phyloP scores from a whole-genome alignment of 2,888 invertebrate genomes.

The Pimpla rufipes region DNA sequence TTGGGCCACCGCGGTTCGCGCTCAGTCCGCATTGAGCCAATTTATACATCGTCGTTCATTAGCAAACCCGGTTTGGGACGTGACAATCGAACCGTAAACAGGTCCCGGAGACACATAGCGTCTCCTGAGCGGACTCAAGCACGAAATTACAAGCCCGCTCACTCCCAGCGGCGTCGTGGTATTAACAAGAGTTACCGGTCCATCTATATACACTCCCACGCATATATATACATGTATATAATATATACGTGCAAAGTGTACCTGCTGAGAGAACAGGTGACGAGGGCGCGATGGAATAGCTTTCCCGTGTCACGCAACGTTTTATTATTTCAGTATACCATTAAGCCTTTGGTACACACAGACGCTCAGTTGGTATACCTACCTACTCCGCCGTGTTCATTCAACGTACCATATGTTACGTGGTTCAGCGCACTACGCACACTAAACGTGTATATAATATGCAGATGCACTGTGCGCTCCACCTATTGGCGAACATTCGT shows the following conservation, averaged over 20 bases:
- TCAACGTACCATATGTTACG: constrained; percentile 13
- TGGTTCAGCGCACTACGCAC: background rate
- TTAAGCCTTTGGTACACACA: constrained; percentile 15
- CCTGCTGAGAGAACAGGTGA: constrained; percentile 39
- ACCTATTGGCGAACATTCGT: background rate
- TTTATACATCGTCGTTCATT: background rate
- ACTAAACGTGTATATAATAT: background rate
- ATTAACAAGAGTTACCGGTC: background rate
- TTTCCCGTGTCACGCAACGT: constrained; percentile 55
- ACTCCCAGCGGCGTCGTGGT: background rate
- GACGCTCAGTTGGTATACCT: too few species aligned
- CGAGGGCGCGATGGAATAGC: constrained; percentile 50
- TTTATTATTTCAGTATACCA: constrained; percentile 56
- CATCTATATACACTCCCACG: background rate
- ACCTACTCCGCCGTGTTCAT: background rate
- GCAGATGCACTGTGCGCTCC: background rate
- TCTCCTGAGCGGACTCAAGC: constrained; percentile 2
- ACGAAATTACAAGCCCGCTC: constrained; percentile 6
- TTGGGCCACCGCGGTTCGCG: background rate
- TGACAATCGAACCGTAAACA: constrained; percentile 10
- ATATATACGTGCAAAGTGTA: constrained; percentile 1
- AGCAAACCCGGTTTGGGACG: background rate
- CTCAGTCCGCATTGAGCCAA: background rate
- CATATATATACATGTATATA: background rate
- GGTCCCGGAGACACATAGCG: background rate